Conservation (phyloP, 2,113 vertebrate species). For the Pao palembangensis region DNA sequence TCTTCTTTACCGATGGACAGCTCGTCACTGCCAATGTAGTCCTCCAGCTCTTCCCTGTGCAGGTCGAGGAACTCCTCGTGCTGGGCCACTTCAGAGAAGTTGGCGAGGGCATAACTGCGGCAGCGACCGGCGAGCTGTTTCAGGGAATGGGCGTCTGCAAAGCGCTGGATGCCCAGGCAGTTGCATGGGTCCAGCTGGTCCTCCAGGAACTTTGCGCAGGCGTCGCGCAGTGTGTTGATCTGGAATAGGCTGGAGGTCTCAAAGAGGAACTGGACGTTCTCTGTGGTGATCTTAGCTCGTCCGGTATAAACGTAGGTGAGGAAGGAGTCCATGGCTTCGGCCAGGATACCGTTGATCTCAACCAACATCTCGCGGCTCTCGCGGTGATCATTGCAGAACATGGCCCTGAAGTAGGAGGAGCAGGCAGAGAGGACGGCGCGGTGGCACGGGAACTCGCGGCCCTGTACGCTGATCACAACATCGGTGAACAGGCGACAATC, state of each 20-base stretch:
- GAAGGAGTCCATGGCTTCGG: slow-evolving; percentile 97
- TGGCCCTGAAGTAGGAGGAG: slow-evolving; percentile 94
- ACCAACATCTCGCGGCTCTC: slow-evolving; percentile 93
- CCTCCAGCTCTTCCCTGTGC: slow-evolving; percentile 89
- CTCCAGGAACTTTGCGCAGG: slow-evolving; percentile 96
- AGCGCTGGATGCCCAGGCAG: slow-evolving; percentile 95
- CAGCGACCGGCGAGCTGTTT: slow-evolving; percentile 92
- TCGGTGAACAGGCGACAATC: slow-evolving; percentile 92
- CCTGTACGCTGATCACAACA: slow-evolving; percentile 92
- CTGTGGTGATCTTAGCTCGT: slow-evolving; percentile 92
- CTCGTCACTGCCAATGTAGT: slow-evolving; percentile 90
- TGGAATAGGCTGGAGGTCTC: slow-evolving; percentile 98
- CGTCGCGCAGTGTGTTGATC: slow-evolving; percentile 87
- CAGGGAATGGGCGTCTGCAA: slow-evolving; percentile 90
- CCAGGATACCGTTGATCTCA: slow-evolving; percentile 92
- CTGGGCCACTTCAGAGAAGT: slow-evolving; percentile 88
- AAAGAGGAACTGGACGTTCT: slow-evolving; percentile 96
- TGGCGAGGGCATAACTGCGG: slow-evolving; percentile 85
- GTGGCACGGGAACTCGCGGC: slow-evolving; percentile 92
- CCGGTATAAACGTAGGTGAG: slow-evolving; percentile 95
- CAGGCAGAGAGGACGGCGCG: slow-evolving; percentile 91
- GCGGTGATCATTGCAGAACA: slow-evolving; percentile 94
- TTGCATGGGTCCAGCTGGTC: slow-evolving; percentile 97
- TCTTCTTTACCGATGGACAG: slow-evolving; percentile 90
- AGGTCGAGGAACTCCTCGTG: slow-evolving; percentile 93